Base-by-base conservation (phyloP, 2,888 invertebrate genomes). In the Hybos culiciformis region DNA sequence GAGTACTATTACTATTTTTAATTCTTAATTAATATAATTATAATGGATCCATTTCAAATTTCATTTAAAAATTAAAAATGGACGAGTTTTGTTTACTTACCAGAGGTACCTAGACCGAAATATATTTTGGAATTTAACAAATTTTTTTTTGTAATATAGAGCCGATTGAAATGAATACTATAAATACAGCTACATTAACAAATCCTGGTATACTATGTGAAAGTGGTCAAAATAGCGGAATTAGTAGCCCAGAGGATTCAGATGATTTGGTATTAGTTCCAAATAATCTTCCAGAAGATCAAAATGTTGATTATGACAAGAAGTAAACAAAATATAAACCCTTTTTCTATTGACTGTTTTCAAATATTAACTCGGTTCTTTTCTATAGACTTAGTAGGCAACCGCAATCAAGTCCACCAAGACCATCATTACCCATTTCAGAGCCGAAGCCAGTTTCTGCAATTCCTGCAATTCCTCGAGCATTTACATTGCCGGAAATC, bases 201-300 rank as follows among this genome's bases (percentile, higher is more conserved):
- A 73, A 64, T 66, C 71, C 58, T 62, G 73, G 73, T 54, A 69
- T 62, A 56, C 62, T 66, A 59, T 71, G 72, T 66, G 60, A 63
- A 46, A 66, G 67, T 41, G 62, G 60, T 52, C 61, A 61, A 40
- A 65, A 63, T 48, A 64, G 64, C 48, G 70, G 69, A 55, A 71
- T 72, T 14, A 75, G 74, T 60, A 80, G 80, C 55, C 80, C 80
- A 51, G 83, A 83, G 61, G 71, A 70, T 51, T 70, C 70, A 4
- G 83, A 85, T 67, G 85, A 84, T 69, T 86, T 84, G 70, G 86
- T 86, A 56, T 70, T 86, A 63, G 83, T 86, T 56, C 81, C 85
- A 48, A 70, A 73, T 50, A 80, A 76, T 62, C 62, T 75, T 53
- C 74, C 79, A 46, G 70, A 71, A 50, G 79, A 78, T 60, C 73